These are phyloP conservation scores for Melanocharis versteri DNA, from an alignment of 2,113 vertebrate genomes.

Conservation along the genomic window DNA sequence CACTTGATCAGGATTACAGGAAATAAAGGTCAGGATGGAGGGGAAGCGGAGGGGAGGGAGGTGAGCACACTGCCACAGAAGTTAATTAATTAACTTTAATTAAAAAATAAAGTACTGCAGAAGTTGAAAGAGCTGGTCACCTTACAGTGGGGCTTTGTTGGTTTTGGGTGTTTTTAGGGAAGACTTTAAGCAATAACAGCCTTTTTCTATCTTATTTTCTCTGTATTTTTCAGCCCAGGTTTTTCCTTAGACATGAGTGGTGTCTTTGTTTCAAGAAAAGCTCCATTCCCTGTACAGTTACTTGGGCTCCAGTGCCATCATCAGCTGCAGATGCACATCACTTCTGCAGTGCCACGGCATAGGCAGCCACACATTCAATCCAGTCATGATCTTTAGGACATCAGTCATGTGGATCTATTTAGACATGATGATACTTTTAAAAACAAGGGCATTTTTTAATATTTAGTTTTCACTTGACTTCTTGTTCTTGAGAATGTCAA, in stretches of 20 bases:
- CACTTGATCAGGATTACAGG: background rate
- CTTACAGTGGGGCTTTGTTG: background rate
- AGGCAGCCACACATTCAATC: background rate
- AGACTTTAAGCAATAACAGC: background rate
- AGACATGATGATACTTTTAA: background rate
- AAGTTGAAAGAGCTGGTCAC: background rate
- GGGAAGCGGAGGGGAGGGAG: background rate
- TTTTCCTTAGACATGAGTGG: background rate
- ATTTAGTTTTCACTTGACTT: background rate
- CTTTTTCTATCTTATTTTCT: background rate
- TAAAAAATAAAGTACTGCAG: background rate
- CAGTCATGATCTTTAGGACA: background rate
- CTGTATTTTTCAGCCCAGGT: background rate
- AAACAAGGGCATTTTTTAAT: background rate
- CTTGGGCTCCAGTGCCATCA: background rate
- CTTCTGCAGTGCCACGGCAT: background rate
- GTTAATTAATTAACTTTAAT: background rate
- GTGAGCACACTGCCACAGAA: background rate
- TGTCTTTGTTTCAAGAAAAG: background rate
- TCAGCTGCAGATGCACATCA: background rate
- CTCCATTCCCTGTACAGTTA: background rate
- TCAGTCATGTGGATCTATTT: background rate
- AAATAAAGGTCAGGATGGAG: background rate
- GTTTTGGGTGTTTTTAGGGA: rapidly evolving
- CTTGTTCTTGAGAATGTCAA: background rate